Evolutionary conservation across 2,888 invertebrate genomes (phyloP).

Genomic region (Cryptophagus acutangulus): DNA sequence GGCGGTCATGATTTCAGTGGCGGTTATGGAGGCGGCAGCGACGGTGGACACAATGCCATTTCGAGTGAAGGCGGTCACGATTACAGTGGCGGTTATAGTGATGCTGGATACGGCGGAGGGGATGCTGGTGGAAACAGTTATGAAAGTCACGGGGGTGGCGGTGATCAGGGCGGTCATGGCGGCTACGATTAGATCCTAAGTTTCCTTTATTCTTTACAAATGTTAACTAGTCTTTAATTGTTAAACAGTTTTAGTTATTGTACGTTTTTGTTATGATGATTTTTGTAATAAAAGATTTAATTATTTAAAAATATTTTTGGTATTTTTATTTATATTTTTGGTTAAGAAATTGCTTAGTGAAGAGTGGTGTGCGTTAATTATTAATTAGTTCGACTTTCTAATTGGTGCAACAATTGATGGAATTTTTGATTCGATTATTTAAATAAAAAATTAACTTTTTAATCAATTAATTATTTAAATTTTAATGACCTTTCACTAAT

Average conservation of each 20-base stretch:
- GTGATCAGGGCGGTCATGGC: slow-evolving; percentile 12
- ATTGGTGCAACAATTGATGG: too few species aligned
- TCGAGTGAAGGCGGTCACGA: slow-evolving; percentile 29
- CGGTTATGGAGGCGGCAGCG: slow-evolving; percentile 47
- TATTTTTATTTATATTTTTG: not conserved
- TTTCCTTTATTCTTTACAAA: slow-evolving; percentile 15
- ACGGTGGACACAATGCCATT: slow-evolving; percentile 33
- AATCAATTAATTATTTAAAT: too few species aligned
- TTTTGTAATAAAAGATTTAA: too few species aligned
- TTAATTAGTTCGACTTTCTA: too few species aligned
- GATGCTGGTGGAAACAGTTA: slow-evolving; percentile 13
- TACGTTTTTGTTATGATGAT: too few species aligned
- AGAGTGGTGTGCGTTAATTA: too few species aligned
- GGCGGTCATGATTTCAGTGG: slow-evolving; percentile 29
- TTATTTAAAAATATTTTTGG: not conserved
- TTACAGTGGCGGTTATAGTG: slow-evolving; percentile 22
- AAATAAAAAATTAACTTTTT: too few species aligned
- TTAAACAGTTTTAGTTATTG: slow-evolving; percentile 11
- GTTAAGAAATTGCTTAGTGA: too few species aligned
- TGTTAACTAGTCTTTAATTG: slow-evolving; percentile 18
- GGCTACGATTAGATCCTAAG: slow-evolving; percentile 7
- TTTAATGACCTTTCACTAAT: too few species aligned
- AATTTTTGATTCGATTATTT: too few species aligned
- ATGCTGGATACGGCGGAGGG: slow-evolving; percentile 27
- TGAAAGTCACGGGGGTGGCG: slow-evolving; percentile 13